Evolutionary conservation across 2,113 vertebrate genomes (phyloP).

Genomic region (Neolamprologus hecqui): DNA sequence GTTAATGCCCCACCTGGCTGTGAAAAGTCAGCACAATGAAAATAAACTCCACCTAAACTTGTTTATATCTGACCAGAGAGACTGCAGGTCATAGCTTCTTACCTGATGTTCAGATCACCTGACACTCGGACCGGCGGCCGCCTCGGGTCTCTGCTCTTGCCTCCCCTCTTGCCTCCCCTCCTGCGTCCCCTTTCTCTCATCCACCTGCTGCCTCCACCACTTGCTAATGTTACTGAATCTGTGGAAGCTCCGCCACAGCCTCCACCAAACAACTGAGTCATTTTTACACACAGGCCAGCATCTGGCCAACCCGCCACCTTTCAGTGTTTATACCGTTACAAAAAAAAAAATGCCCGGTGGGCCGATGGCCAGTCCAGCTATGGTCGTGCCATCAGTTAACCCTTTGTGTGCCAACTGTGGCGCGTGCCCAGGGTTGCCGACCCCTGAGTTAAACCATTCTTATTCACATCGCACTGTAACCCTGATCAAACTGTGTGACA

Average conservation of each 20-base stretch:
- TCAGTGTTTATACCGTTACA: not conserved
- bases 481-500: not conserved
- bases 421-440: not conserved
- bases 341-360: not conserved
- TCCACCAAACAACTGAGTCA: not conserved
- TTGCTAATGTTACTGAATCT: not conserved
- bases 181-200: not conserved
- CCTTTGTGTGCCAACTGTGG: not conserved
- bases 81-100: not conserved
- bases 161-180: too few relatives aligned
- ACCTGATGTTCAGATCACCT: not conserved
- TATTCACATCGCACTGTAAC: not conserved
- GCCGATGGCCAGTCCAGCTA: not conserved
- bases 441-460: not conserved
- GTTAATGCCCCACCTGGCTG: not conserved
- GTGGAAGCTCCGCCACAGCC: accelerated
- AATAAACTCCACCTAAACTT: accelerated
- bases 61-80: not conserved
- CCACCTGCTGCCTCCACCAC: not conserved
- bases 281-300: not conserved
- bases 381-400: not conserved
- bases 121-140: accelerated
- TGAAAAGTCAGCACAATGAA: accelerated
- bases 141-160: not conserved
- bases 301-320: not conserved